Base-by-base conservation (phyloP, 2,113 vertebrate genomes). In the Laterallus jamaicensis region DNA sequence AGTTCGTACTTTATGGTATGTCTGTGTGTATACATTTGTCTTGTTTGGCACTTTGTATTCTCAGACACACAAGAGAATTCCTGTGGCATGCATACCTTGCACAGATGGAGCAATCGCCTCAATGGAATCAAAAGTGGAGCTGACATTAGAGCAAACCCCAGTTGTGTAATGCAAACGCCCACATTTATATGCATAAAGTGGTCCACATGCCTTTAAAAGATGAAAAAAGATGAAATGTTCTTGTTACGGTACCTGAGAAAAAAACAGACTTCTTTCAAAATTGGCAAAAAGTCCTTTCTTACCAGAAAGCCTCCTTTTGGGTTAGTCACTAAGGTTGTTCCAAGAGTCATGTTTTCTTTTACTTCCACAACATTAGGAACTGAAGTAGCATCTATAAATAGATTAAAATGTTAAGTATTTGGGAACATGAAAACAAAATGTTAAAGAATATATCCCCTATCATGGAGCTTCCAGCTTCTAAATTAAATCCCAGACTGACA, bases 331-430 rank as follows among this genome's bases (percentile, higher is more conserved):
- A 99, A 98, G 63, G 99, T 99, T 88, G 98, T 98, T 98, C 99
- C 99, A 98, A 99, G 99, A 49, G 99, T 99, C 99, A 99, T 99
- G 97, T 99, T 99, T 97, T 99, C 99, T 94, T 99, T 99, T 94
- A 99, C 98, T 98, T 99, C 99, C 21, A 97, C 96, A 28, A 99
- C 96, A 26, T 99, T 98, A 88, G 99, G 98, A 97, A 99, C 98
- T 56, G 99, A 99, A 91, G 98, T 99, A 96, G 95, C 56, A 59
- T 92, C 98, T 98, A 97, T 93, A 98, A 98, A 97, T 87, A 97
- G 93, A 98, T 94, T 58, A 95, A 93, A 92, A 86, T 92, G 93
- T 92, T 77, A 96, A 95, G 84, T 90, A 91, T 92, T 83, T 93
- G 76, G 82, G 95, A 95, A 87, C 52, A 70, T 67, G 58, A 86